A percentile compares a stretch with the other conserved stretches of the same genome.
Evolutionary conservation across 2,113 vertebrate genomes (phyloP).

Genomic region (Sinocyclocheilus grahami): DNA sequence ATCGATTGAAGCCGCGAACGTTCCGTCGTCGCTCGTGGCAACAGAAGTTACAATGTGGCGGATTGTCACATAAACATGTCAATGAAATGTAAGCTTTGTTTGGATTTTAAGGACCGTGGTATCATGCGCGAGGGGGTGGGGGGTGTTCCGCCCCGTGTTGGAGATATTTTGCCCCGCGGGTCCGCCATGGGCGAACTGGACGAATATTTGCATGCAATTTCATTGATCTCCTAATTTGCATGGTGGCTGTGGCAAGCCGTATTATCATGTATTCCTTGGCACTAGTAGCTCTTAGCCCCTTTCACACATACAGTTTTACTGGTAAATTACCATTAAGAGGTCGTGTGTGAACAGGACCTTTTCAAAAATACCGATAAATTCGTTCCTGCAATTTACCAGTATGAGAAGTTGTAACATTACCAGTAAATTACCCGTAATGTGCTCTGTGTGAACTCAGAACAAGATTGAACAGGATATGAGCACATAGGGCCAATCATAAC

Average conservation of each 20-base stretch:
- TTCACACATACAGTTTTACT: too few species aligned
- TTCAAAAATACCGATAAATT: too few species aligned
- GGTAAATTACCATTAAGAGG: too few species aligned
- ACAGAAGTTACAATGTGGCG: not conserved
- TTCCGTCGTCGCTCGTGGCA: slow-evolving; percentile 7
- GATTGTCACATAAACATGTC: not conserved
- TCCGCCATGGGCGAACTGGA: slow-evolving; percentile 1
- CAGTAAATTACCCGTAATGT: too few species aligned
- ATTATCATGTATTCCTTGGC: not conserved
- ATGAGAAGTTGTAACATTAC: too few species aligned
- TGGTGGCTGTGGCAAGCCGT: not conserved
- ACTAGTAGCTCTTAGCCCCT: not conserved
- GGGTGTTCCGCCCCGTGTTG: not conserved
- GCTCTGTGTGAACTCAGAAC: too few species aligned
- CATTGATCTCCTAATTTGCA: slow-evolving; percentile 24
- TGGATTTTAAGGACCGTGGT: not conserved
- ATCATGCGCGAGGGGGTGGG: not conserved
- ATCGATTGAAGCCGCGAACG: slow-evolving; percentile 12
- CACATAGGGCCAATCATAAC: too few species aligned
- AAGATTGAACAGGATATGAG: too few species aligned
- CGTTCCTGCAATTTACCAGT: too few species aligned
- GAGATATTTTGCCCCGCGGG: slow-evolving; percentile 19
- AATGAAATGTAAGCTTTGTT: not conserved
- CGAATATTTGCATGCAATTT: not conserved
- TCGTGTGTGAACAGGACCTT: too few species aligned